A percentile compares a stretch with the other conserved stretches of the same genome.
Evolutionary conservation across 1,140 invertebrate species (phyloP).

Genomic region (Heliconius himera): DNA sequence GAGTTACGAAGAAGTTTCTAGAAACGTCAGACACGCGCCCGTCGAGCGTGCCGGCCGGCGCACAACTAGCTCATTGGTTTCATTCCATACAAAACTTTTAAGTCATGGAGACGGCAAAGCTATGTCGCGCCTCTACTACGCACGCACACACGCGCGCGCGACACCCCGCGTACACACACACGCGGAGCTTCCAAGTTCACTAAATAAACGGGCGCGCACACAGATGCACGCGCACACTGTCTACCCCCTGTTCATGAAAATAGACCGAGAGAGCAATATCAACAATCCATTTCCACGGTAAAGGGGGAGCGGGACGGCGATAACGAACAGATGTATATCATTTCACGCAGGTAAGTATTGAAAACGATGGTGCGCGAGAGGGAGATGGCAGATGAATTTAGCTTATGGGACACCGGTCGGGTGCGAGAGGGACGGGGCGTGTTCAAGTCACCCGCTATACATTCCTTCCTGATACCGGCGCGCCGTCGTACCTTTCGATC

Average conservation of each 20-base stretch:
- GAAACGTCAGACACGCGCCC: conserved; percentile 58
- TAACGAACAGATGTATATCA: conserved; percentile 80
- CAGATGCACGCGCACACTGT: conserved; percentile 72
- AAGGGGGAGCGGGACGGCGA: conserved; percentile 59
- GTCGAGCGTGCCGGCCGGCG: conserved; percentile 72
- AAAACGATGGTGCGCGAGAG: conserved; percentile 76
- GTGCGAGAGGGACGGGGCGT: conserved; percentile 72
- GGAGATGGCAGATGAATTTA: conserved; percentile 72
- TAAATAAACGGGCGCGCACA: conserved; percentile 81
- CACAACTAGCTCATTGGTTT: conserved; percentile 72
- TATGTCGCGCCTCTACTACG: conserved; percentile 80
- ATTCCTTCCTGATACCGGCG: conserved; percentile 80
- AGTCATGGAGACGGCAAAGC: conserved; percentile 81
- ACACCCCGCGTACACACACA: conserved; percentile 79
- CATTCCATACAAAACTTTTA: conserved; percentile 80
- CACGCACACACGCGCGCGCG: conserved; percentile 66
- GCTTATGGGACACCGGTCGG: conserved; percentile 71
- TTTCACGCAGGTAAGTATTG: conserved; percentile 81
- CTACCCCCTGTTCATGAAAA: conserved; percentile 77
- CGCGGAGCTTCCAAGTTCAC: conserved; percentile 79
- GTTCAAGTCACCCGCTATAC: conserved; percentile 80
- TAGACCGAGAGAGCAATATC: conserved; percentile 71
- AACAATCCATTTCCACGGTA: conserved; percentile 67
- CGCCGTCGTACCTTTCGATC: conserved; percentile 80
- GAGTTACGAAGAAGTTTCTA: conserved; percentile 71